Evolutionary conservation across 1,140 invertebrate species (phyloP).

Genomic region (Apocrypta bakeri): DNA sequence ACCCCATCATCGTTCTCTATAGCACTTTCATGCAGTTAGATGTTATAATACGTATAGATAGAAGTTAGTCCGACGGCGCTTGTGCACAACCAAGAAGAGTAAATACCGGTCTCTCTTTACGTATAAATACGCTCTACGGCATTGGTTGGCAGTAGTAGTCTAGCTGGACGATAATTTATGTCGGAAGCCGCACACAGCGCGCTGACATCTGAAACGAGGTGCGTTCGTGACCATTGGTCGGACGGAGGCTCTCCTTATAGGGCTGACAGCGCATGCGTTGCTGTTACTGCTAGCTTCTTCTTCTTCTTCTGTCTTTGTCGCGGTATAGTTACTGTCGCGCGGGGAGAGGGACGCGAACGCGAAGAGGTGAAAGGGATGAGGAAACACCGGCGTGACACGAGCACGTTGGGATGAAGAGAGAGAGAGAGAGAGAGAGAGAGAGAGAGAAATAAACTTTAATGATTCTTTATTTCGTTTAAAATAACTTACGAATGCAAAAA

Average conservation of each 20-base stretch:
- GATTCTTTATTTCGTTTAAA: background rate
- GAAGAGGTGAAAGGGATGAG: background rate
- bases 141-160: background rate
- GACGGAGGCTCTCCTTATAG: constrained; percentile 69
- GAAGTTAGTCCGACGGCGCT: background rate
- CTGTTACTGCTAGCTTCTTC: constrained; percentile 40
- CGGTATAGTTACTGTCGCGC: background rate
- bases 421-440: background rate
- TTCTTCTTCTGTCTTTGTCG: constrained; percentile 3
- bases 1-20: no score
- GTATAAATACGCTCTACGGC: constrained; percentile 17
- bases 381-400: background rate
- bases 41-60: background rate
- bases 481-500: background rate
- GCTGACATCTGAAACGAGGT: constrained; percentile 71
- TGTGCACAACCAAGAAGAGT: background rate
- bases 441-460: background rate
- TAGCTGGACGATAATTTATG: constrained; percentile 66
- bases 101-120: background rate
- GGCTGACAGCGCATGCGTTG: constrained; percentile 69
- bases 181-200: constrained; percentile 61
- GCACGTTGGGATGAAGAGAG: background rate
- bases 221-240: constrained; percentile 64
- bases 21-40: no score
- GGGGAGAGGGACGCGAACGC: background rate